A percentile compares a stretch with the other conserved stretches of the same genome.
These are phyloP conservation scores for Melieria picta DNA, from an alignment of 2,888 invertebrate genomes.

Conservation along the genomic window DNA sequence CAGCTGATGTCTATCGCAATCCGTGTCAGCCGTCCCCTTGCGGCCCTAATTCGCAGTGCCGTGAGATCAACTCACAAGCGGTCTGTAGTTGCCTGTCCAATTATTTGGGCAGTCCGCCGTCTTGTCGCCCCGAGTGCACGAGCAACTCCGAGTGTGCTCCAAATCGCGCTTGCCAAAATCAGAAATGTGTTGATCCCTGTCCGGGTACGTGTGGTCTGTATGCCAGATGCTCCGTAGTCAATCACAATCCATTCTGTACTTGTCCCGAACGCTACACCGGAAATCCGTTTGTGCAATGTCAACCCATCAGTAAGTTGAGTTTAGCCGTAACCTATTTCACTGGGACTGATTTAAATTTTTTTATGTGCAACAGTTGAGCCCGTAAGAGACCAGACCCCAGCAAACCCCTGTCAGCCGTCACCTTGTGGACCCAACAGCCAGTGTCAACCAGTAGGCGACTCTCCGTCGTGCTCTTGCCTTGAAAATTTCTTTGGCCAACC, in stretches of 20 bases:
- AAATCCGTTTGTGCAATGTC: conserved; percentile 79
- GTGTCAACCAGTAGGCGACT: conserved; percentile 70
- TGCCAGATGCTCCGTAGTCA: conserved; percentile 78
- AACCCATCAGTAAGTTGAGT: conserved; percentile 66
- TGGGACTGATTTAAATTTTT: neutral
- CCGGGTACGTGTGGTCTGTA: conserved; percentile 79
- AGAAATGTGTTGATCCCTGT: conserved; percentile 83
- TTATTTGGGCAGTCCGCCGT: conserved; percentile 79
- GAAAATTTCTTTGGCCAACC: conserved; percentile 75
- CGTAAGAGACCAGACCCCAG: conserved; percentile 47
- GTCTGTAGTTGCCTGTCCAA: conserved; percentile 81
- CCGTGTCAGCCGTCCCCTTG: conserved; percentile 80
- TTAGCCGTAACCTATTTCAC: neutral
- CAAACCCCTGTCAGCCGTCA: conserved; percentile 67
- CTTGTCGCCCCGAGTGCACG: conserved; percentile 81
- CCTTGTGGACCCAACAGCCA: conserved; percentile 70
- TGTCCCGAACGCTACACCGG: conserved; percentile 77
- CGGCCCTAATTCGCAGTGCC: conserved; percentile 80
- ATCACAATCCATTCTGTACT: conserved; percentile 82
- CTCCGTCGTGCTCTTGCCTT: conserved; percentile 80
- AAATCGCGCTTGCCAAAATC: conserved; percentile 80
- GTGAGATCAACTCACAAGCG: conserved; percentile 75
- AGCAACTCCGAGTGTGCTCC: conserved; percentile 81
- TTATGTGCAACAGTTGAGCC: conserved; percentile 53
- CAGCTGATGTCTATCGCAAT: conserved; percentile 68